Conservation (phyloP, 2,888 invertebrate species). For the Aleiodes alternator region DNA sequence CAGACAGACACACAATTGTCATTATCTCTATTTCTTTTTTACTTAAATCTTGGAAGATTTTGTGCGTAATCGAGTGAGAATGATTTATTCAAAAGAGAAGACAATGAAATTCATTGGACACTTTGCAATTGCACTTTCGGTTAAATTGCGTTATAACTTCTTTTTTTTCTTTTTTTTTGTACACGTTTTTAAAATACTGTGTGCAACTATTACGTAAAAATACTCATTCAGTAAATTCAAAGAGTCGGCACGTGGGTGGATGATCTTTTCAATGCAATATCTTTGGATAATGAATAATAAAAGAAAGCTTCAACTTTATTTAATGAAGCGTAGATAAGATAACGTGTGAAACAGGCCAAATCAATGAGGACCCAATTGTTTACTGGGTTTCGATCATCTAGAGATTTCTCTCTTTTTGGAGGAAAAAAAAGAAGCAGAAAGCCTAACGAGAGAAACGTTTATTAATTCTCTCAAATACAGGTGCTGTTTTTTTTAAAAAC, state of each 20-base stretch:
- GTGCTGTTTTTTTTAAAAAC: constrained; percentile 10
- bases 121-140: not conserved
- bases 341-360: constrained; percentile 40
- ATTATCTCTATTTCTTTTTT: not conserved
- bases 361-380: constrained; percentile 24
- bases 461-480: constrained; percentile 9
- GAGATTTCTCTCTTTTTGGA: constrained; percentile 10
- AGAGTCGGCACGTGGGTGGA: not conserved
- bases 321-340: constrained; percentile 21
- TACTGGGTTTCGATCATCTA: constrained; percentile 17
- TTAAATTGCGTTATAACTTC: not conserved
- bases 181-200: not conserved
- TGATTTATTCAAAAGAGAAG: constrained; percentile 2
- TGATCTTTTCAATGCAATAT: constrained; percentile 6
- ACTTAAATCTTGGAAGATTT: not conserved
- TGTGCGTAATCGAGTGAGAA: constrained; percentile 5
- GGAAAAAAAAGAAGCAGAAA: constrained; percentile 26
- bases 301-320: constrained; percentile 24
- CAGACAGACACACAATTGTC: not conserved
- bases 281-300: constrained; percentile 19
- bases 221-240: not conserved
- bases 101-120: constrained; percentile 13
- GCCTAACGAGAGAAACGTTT: constrained; percentile 42
- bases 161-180: too few relatives aligned
- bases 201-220: not conserved